These are phyloP conservation scores for Tympanoctomys barrerae DNA, from an alignment of 2,797 vertebrate genomes.

Conservation along the genomic window DNA sequence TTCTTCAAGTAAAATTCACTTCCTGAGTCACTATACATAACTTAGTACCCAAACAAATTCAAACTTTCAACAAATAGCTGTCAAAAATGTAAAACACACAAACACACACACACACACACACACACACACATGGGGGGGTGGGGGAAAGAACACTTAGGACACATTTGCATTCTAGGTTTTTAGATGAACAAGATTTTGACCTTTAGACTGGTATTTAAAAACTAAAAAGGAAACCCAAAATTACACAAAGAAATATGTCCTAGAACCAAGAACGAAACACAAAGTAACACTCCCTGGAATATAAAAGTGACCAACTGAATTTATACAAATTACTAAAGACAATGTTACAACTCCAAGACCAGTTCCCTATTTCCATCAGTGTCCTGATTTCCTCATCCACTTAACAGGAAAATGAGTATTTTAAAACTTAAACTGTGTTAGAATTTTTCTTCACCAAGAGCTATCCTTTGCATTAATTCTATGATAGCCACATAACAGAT, in stretches of 20 bases:
- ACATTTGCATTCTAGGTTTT: slow-evolving; percentile 59
- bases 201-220: slow-evolving; percentile 69
- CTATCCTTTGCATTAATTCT: slow-evolving; percentile 57
- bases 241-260: slow-evolving; percentile 58
- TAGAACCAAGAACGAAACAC: slow-evolving; percentile 44
- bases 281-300: not conserved
- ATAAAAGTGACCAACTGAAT: slow-evolving; percentile 58
- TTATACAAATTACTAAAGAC: slow-evolving; percentile 67
- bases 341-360: slow-evolving; percentile 50
- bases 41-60: not conserved
- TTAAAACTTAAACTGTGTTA: not conserved
- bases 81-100: slow-evolving; percentile 52
- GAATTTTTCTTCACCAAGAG: slow-evolving; percentile 50
- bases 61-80: slow-evolving; percentile 54
- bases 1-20: slow-evolving; percentile 67
- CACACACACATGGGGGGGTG: no score
- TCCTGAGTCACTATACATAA: slow-evolving; percentile 31
- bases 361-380: not conserved
- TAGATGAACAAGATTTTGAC: slow-evolving; percentile 70
- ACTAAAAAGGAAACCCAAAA: slow-evolving; percentile 66
- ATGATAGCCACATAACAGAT: not conserved
- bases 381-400: not conserved
- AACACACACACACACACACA: not conserved
- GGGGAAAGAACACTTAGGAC: not conserved
- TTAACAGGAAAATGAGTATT: slow-evolving; percentile 31